phyloP scores from a whole-genome alignment of 2,888 invertebrate genomes.

The Endomychus coccineus region DNA sequence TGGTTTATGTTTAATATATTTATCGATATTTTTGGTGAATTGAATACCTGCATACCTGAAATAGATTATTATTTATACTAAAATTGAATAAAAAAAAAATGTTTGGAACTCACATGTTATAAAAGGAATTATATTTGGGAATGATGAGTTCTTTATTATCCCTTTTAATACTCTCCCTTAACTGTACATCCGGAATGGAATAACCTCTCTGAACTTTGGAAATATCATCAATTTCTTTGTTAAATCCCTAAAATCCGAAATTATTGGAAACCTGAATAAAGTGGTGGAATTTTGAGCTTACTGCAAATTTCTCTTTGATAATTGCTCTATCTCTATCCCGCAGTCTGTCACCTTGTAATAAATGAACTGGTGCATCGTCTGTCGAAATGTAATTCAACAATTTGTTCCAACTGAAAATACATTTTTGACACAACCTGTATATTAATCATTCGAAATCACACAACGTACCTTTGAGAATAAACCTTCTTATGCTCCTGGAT shows the following conservation, averaged over 20 bases:
- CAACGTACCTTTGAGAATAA: conserved; percentile 55
- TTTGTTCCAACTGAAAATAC: conserved; percentile 70
- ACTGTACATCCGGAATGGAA: conserved; percentile 86
- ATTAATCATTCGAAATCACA: background rate
- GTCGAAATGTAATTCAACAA: conserved; percentile 65
- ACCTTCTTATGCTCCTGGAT: conserved; percentile 74
- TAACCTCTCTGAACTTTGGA: conserved; percentile 79
- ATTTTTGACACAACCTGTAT: too few relatives aligned
- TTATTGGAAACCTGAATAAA: too few relatives aligned
- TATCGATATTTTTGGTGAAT: conserved; percentile 89
- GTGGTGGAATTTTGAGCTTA: conserved; percentile 42
- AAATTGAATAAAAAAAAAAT: too few relatives aligned
- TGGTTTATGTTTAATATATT: conserved; percentile 86
- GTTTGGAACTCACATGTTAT: conserved; percentile 52
- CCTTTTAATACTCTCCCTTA: conserved; percentile 78
- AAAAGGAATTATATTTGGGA: conserved; percentile 77
- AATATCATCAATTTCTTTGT: conserved; percentile 91
- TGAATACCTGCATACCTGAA: conserved; percentile 61
- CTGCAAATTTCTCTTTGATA: conserved; percentile 84
- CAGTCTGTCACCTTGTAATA: conserved; percentile 56
- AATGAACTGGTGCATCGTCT: conserved; percentile 58
- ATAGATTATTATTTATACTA: too few relatives aligned
- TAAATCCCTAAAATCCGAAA: conserved; percentile 71
- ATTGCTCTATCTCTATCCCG: conserved; percentile 79
- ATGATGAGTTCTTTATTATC: conserved; percentile 85